phyloP scores from a whole-genome alignment of 2,888 invertebrate species.

The Euproctis similis region DNA sequence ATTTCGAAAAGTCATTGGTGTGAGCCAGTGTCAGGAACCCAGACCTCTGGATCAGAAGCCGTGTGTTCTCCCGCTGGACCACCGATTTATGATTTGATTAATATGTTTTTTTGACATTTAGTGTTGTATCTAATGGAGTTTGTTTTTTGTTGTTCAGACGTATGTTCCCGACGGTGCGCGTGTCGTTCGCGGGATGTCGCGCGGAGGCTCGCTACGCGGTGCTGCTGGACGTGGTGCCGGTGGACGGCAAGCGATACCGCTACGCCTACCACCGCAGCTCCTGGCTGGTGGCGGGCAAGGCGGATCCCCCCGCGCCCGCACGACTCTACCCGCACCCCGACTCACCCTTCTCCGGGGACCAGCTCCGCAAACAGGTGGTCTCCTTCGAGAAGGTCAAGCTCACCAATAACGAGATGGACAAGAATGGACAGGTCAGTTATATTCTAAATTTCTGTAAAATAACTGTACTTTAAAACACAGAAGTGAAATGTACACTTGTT shows the following conservation, averaged over 20 bases:
- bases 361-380: conserved; percentile 96
- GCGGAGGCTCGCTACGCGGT: conserved; percentile 92
- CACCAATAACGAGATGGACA: conserved; percentile 98
- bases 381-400: conserved; percentile 99
- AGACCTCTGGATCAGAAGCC: too few species aligned
- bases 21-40: too few species aligned
- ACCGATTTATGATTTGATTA: too few species aligned
- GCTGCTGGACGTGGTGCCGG: conserved; percentile 96
- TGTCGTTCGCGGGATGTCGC: conserved; percentile 91
- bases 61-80: too few species aligned
- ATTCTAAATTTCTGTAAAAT: background rate
- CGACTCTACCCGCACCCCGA: conserved; percentile 97
- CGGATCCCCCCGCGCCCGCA: conserved; percentile 97
- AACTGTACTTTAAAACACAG: too few species aligned
- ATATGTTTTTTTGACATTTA: too few species aligned
- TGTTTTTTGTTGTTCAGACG: conserved; percentile 78
- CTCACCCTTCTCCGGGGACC: conserved; percentile 96
- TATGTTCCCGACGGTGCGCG: conserved; percentile 98
- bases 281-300: conserved; percentile 98
- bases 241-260: conserved; percentile 96
- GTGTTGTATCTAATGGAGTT: too few species aligned
- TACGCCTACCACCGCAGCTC: conserved; percentile 99
- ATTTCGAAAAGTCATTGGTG: too few species aligned
- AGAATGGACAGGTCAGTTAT: conserved; percentile 90
- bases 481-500: too few species aligned